These are phyloP conservation scores for Dendroctonus ponderosae DNA, from an alignment of 1,140 invertebrate species.

Conservation along the genomic window DNA sequence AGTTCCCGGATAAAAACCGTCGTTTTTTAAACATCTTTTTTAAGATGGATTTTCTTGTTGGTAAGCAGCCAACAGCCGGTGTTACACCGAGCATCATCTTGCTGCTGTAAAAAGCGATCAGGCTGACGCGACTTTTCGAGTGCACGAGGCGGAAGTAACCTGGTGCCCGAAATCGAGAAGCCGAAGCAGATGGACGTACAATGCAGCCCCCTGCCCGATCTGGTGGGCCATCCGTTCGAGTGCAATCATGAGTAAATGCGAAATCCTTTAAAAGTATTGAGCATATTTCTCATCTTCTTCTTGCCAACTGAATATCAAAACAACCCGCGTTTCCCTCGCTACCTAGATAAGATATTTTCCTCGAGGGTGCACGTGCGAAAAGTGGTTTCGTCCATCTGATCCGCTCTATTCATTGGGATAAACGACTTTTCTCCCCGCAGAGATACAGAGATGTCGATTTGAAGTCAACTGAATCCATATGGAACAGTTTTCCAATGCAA, in stretches of 20 bases:
- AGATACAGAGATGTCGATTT: too few relatives aligned
- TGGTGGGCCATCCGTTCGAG: slow-evolving; percentile 34
- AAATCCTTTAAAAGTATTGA: slow-evolving; percentile 37
- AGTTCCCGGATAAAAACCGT: too few relatives aligned
- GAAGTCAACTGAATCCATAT: too few relatives aligned
- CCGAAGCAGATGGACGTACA: slow-evolving; percentile 45
- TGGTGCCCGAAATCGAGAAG: slow-evolving; percentile 37
- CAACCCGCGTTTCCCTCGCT: slow-evolving; percentile 9
- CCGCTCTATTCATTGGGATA: too few relatives aligned
- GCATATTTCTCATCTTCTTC: slow-evolving; percentile 29
- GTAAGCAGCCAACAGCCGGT: too few relatives aligned
- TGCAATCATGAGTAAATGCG: slow-evolving; percentile 43
- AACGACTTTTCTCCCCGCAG: too few relatives aligned
- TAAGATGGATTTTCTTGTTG: too few relatives aligned
- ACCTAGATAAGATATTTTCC: slow-evolving; percentile 16
- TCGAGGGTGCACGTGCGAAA: slow-evolving; percentile 30
- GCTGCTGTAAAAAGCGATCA: slow-evolving; percentile 26
- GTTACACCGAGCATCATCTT: slow-evolving; percentile 32
- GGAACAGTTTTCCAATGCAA: too few relatives aligned
- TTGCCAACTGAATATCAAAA: slow-evolving; percentile 28
- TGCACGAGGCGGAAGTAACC: slow-evolving; percentile 42
- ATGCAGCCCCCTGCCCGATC: slow-evolving; percentile 36
- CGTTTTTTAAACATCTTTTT: too few relatives aligned
- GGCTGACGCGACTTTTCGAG: slow-evolving; percentile 40
- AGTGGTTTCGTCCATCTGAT: slow-evolving; percentile 20